Evolutionary conservation across 2,113 vertebrate species (phyloP), one percentile per base, ranked within the genome.

Genomic region (Cygnus buccinator): DNA sequence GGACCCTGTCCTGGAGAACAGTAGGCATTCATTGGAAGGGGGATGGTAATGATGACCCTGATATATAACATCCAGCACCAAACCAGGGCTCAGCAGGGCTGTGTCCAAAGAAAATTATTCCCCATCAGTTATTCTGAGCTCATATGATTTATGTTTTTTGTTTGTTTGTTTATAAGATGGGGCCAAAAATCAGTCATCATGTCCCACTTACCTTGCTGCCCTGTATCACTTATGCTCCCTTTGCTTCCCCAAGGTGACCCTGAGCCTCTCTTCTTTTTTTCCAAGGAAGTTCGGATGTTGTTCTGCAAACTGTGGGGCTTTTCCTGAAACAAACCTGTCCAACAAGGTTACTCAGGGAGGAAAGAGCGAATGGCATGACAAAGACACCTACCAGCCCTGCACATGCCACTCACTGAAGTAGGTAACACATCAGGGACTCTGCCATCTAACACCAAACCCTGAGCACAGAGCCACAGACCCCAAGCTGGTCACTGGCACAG

Each of bases 291-390:
- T 81, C 98, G 98, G 85, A 98, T 96, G 66, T 98, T 98, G 93
- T 92, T 98, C 97, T 98, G 98, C 91, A 99, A 97, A 93, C 96
- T 98, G 87, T 98, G 99, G 17, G 99, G 99, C 95, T 99, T 99
- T 97, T 99, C 99, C 99, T 99, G 99, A 98, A 99, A 99, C 93
- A 99, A 98, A 97, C 99, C 99, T 99, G 96, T 95, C 92, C 93
- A 94, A 95, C 76, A 55, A 61, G 46, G 84, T 81, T 41, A 76
- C 77, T 97, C 93, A 98, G 93, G 84, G 80, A 84, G 81, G 84
- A 93, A 84, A 50, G 77, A 61, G 28, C 12, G 35, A 71, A 54
- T 3, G 7, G 54, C 41, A 39, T 2, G 1, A 58, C 48, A 21
- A 88, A 89, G 68, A 71, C 39, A 84, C 3, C 4, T 3, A 31